Conservation (phyloP, 64 coral and sea anemone genomes). For the Montipora foliosa region DNA sequence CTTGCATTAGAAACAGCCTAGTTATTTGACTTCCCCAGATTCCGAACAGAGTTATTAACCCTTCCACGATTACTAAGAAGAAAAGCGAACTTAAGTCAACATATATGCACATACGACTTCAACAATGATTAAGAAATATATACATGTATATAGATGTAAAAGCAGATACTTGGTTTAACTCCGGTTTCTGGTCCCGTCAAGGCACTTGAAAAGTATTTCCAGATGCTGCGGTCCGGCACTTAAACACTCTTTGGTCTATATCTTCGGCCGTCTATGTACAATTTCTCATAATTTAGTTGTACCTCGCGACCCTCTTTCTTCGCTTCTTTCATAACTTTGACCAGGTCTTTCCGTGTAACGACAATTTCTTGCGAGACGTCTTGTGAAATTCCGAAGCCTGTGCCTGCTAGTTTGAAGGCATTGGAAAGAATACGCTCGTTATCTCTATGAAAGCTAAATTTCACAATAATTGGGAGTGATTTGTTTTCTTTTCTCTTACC, state of each 20-base stretch:
- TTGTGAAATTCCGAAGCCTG: not conserved
- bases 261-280: not conserved
- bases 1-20: too few relatives aligned
- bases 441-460: not conserved
- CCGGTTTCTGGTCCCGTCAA: too few relatives aligned
- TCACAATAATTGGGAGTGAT: not conserved
- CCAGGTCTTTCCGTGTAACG: not conserved
- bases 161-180: too few relatives aligned
- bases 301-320: not conserved
- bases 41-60: constrained; percentile 18
- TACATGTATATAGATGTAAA: too few relatives aligned
- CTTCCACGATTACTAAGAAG: too few relatives aligned
- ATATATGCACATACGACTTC: too few relatives aligned
- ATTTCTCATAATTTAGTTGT: not conserved
- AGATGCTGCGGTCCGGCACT: too few relatives aligned
- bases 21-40: not conserved
- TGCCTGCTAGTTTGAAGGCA: not conserved
- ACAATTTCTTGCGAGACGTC: not conserved
- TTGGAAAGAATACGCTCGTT: not conserved
- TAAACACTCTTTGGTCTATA: too few relatives aligned
- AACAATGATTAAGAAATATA: too few relatives aligned
- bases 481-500: not conserved
- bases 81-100: too few relatives aligned
- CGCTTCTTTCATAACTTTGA: not conserved
- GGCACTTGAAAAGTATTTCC: too few relatives aligned